phyloP scores from a whole-genome alignment of 2,797 vertebrate species.

The Atherinosoma microstoma region DNA sequence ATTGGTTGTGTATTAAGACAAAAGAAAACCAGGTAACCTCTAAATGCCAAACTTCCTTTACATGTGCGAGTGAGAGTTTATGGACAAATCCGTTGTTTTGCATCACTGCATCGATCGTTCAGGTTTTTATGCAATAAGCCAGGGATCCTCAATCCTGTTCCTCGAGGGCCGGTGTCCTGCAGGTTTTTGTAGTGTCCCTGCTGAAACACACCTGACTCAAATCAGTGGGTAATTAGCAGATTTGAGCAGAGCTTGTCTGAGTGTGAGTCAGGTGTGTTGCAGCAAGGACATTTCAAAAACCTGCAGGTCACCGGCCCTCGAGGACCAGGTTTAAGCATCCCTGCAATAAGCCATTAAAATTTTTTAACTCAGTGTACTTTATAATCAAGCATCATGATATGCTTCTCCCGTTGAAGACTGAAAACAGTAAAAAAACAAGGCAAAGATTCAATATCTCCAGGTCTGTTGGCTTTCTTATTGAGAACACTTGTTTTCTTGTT shows the following conservation, averaged over 20 bases:
- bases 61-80: constrained; percentile 26
- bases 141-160: neutral
- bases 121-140: constrained; percentile 26
- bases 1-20: constrained; percentile 36
- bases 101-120: constrained; percentile 32
- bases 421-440: constrained; percentile 33
- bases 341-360: constrained; percentile 15
- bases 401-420: constrained; percentile 28
- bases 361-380: constrained; percentile 16
- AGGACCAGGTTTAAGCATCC: too few species aligned
- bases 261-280: too few species aligned
- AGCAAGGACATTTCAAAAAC: too few species aligned
- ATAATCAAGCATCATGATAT: constrained; percentile 32
- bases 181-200: too few species aligned
- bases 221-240: too few species aligned
- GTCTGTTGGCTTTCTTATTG: constrained; percentile 38
- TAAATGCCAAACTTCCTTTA: constrained; percentile 4
- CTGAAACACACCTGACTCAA: too few species aligned
- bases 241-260: too few species aligned
- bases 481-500: constrained; percentile 22
- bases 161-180: too few species aligned
- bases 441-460: constrained; percentile 30
- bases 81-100: constrained; percentile 3
- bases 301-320: too few species aligned
- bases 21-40: constrained; percentile 31